phyloP scores from a whole-genome alignment of 1,140 invertebrate species.

The Hycleus cichorii region DNA sequence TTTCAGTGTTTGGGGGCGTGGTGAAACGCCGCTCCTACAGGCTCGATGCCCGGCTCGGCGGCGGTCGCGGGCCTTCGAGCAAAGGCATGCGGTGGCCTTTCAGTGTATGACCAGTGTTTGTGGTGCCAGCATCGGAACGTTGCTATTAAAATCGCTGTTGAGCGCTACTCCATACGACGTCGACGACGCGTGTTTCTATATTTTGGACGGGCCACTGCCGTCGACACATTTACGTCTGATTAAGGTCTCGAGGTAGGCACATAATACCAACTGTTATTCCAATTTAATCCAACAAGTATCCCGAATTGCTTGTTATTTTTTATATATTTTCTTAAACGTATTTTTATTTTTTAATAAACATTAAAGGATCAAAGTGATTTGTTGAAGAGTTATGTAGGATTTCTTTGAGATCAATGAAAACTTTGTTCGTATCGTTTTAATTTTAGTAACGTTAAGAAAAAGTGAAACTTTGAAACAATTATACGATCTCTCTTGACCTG shows the following conservation, averaged over 20 bases:
- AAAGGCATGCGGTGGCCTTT: conserved; percentile 12
- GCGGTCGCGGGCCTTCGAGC: conserved; percentile 22
- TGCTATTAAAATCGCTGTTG: neutral
- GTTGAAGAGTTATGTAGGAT: conserved; percentile 1
- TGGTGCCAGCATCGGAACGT: conserved; percentile 8
- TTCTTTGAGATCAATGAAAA: neutral
- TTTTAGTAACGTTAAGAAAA: conserved; percentile 1
- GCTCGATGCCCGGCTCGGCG: conserved; percentile 26
- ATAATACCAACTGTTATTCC: too few relatives aligned
- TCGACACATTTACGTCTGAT: conserved; percentile 1
- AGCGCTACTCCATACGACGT: neutral
- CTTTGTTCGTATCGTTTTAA: conserved; percentile 4
- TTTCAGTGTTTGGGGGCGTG: conserved; percentile 36
- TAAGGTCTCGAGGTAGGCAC: conserved; percentile 6
- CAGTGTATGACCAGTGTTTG: conserved; percentile 15
- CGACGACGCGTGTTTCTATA: neutral
- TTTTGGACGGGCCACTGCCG: neutral
- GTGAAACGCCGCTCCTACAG: conserved; percentile 35
- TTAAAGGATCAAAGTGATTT: neutral
- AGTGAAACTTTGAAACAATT: conserved; percentile 12
- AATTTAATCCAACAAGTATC: too few relatives aligned
- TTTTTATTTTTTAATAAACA: too few relatives aligned
- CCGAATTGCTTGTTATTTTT: too few relatives aligned
- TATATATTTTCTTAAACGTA: too few relatives aligned
- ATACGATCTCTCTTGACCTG: conserved; percentile 7